These are phyloP conservation scores for Lates japonicus DNA, from an alignment of 2,797 vertebrate genomes.

Conservation along the genomic window DNA sequence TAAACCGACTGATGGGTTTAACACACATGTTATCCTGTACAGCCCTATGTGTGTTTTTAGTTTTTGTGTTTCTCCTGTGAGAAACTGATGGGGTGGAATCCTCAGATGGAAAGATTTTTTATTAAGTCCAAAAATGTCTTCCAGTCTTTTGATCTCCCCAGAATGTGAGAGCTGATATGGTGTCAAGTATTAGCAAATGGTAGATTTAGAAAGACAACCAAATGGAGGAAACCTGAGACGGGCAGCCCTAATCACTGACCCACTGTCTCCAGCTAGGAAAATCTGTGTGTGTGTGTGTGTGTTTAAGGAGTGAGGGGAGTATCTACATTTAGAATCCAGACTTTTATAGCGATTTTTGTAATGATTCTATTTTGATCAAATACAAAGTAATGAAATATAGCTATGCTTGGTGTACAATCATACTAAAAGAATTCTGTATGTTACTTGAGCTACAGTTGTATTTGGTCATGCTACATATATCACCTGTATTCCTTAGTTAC, in stretches of 20 bases:
- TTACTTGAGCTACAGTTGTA: not conserved
- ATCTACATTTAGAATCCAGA: constrained; percentile 37
- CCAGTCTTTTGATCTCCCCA: constrained; percentile 41
- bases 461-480: not conserved
- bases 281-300: constrained; percentile 20
- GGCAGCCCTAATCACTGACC: constrained; percentile 64
- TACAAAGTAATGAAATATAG: not conserved
- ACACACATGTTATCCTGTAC: not conserved
- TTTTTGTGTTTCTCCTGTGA: not conserved
- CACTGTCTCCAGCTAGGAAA: constrained; percentile 46
- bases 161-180: constrained; percentile 69
- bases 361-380: constrained; percentile 6
- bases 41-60: not conserved
- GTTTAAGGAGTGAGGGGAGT: constrained; percentile 2
- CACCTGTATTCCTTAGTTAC: not conserved
- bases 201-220: constrained; percentile 77
- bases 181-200: constrained; percentile 78
- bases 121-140: constrained; percentile 4
- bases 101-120: constrained; percentile 8
- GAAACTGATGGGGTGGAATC: not conserved
- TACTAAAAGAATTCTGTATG: not conserved
- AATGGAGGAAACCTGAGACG: constrained; percentile 75
- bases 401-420: not conserved
- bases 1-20: not conserved
- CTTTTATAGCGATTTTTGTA: constrained; percentile 1